Evolutionary conservation across 2,888 invertebrate genomes (phyloP).

Genomic region (Spodoptera picta): DNA sequence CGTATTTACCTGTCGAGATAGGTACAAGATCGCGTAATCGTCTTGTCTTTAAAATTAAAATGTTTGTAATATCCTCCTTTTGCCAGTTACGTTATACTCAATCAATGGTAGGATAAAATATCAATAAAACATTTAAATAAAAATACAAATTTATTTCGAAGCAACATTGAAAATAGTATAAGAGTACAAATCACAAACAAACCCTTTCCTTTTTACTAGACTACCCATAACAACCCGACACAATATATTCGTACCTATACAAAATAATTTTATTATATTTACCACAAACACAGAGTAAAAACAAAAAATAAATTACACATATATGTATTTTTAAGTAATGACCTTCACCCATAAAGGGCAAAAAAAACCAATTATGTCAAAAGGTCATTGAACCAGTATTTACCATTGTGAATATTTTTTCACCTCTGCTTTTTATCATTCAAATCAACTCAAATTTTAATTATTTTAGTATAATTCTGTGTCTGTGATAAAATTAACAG

Average conservation of each 20-base stretch:
- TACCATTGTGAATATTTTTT: neutral
- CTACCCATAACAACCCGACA: conserved; percentile 38
- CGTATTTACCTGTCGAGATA: too few relatives aligned
- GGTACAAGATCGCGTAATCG: too few relatives aligned
- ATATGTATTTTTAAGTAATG: too few relatives aligned
- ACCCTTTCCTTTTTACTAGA: conserved; percentile 38
- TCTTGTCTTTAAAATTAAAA: too few relatives aligned
- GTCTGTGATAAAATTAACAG: too few relatives aligned
- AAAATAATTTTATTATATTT: conserved; percentile 31
- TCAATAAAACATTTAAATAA: conserved; percentile 20
- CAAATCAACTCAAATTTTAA: too few relatives aligned
- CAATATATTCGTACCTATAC: conserved; percentile 13
- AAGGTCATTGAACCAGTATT: conserved; percentile 14
- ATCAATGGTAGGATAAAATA: neutral
- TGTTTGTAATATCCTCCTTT: too few relatives aligned
- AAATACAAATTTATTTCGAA: conserved; percentile 54
- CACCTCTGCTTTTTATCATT: too few relatives aligned
- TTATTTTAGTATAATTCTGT: too few relatives aligned
- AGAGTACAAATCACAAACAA: conserved; percentile 41
- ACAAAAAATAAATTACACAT: neutral
- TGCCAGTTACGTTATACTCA: too few relatives aligned
- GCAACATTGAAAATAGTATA: conserved; percentile 51
- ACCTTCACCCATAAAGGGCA: too few relatives aligned
- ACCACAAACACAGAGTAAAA: conserved; percentile 19
- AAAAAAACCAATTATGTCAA: conserved; percentile 5